These are phyloP conservation scores for Ctenosaura bakeri DNA, from an alignment of 2,797 vertebrate genomes.

Conservation along the genomic window DNA sequence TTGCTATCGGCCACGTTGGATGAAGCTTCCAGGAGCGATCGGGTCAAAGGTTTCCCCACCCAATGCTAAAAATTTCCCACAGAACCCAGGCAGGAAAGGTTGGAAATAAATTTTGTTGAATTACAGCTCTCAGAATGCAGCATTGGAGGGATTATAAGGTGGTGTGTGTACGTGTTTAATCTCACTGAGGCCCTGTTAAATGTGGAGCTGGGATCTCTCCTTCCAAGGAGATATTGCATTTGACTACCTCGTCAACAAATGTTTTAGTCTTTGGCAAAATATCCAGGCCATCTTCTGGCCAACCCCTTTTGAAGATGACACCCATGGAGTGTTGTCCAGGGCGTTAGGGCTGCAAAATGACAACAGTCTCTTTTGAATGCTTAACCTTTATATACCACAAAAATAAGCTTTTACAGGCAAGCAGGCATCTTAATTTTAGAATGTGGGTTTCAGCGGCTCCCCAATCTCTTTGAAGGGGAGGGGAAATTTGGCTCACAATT, in stretches of 20 bases:
- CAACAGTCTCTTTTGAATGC: neutral
- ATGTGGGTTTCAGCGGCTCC: neutral
- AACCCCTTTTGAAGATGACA: neutral
- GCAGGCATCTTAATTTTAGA: neutral
- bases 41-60: too few species aligned
- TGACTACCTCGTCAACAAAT: neutral
- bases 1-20: too few species aligned
- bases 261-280: neutral
- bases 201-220: neutral
- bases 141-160: neutral
- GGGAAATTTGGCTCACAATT: neutral
- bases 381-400: neutral
- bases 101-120: too few species aligned
- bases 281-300: neutral
- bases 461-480: accelerated
- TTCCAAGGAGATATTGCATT: neutral
- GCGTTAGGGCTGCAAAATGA: neutral
- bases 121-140: too few species aligned
- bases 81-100: neutral
- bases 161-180: neutral
- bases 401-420: neutral
- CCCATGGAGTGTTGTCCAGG: too few species aligned
- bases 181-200: neutral
- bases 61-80: neutral
- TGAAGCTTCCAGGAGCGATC: too few species aligned